A percentile compares a stretch with the other conserved stretches of the same genome.
phyloP scores from a whole-genome alignment of 2,113 vertebrate species.

The Toxotes chatareus region DNA sequence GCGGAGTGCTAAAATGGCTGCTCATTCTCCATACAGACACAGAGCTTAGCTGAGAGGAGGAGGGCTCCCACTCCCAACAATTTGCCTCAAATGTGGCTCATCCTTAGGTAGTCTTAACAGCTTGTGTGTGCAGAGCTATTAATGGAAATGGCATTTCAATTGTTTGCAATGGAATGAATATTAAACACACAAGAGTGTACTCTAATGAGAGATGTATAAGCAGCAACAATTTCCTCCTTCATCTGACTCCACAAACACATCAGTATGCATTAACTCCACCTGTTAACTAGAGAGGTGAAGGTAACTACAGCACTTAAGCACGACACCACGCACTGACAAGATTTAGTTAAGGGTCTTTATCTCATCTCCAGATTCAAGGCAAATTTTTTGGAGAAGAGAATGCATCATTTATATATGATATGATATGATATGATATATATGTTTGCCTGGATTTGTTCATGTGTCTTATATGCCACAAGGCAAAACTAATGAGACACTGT shows the following conservation, averaged over 20 bases:
- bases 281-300: background rate
- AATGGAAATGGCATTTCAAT: background rate
- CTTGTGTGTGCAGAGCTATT: background rate
- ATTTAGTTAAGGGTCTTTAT: background rate
- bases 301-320: background rate
- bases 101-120: constrained; percentile 36
- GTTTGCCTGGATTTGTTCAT: background rate
- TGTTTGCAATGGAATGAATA: background rate
- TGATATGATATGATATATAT: background rate
- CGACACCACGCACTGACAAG: background rate
- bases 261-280: background rate
- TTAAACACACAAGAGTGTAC: background rate
- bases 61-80: constrained; percentile 50
- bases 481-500: background rate
- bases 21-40: constrained; percentile 64
- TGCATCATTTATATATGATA: background rate
- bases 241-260: background rate
- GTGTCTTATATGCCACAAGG: no score
- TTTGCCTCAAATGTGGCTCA: constrained; percentile 46
- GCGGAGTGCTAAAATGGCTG: constrained; percentile 76
- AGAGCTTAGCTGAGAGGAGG: constrained; percentile 54
- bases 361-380: background rate
- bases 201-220: background rate
- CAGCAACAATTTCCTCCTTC: background rate
- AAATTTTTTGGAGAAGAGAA: no score